A percentile compares a stretch with the other conserved stretches of the same genome.
phyloP scores from a whole-genome alignment of 2,797 vertebrate species.

The Catharus ustulatus region DNA sequence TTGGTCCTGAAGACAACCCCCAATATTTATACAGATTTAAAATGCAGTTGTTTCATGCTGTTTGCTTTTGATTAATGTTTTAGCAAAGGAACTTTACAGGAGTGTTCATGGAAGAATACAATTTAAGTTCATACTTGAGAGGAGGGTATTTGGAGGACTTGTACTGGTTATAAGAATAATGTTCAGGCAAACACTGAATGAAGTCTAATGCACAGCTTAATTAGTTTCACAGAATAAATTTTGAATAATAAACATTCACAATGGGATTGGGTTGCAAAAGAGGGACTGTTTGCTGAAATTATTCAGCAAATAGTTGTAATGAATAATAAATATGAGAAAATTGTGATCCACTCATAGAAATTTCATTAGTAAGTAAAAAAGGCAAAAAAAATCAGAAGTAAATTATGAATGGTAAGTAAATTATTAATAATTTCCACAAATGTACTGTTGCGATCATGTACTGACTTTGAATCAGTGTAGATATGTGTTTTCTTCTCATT shows the following conservation, averaged over 20 bases:
- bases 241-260: slow-evolving; percentile 40
- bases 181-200: neutral
- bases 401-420: slow-evolving; percentile 53
- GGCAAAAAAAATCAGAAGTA: neutral
- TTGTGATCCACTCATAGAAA: neutral
- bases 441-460: neutral
- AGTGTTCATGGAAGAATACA: neutral
- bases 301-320: slow-evolving; percentile 48
- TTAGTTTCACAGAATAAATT: slow-evolving; percentile 22
- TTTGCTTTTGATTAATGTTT: neutral
- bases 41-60: neutral
- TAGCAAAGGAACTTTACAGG: neutral
- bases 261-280: slow-evolving; percentile 14
- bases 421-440: slow-evolving; percentile 25
- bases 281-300: slow-evolving; percentile 35
- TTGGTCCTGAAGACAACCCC: neutral
- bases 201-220: neutral
- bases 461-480: slow-evolving; percentile 13
- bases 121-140: neutral
- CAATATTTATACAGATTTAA: neutral
- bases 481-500: neutral
- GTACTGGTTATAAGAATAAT: neutral
- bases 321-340: slow-evolving; percentile 63
- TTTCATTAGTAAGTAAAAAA: slow-evolving; percentile 47
- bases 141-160: neutral